phyloP scores from a whole-genome alignment of 1,140 invertebrate genomes.

The Elysia chlorotica region DNA sequence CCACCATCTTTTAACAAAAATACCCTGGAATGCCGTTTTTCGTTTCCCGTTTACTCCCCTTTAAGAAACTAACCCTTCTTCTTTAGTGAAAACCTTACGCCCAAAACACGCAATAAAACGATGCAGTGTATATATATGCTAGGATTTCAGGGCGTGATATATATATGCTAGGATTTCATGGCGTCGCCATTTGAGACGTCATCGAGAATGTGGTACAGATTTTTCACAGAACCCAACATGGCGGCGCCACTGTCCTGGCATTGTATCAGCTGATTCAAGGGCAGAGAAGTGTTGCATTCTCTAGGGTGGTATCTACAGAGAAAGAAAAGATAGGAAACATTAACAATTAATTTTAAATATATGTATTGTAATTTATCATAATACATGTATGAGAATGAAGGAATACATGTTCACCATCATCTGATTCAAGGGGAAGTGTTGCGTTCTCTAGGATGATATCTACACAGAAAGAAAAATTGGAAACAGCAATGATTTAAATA shows the following conservation, averaged over 20 bases:
- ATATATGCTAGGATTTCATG: too few species aligned
- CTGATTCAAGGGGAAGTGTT: background rate
- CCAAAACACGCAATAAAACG: too few species aligned
- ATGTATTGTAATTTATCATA: too few species aligned
- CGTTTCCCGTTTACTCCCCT: too few species aligned
- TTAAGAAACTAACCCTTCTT: too few species aligned
- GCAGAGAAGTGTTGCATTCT: constrained; percentile 5
- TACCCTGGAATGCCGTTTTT: too few species aligned
- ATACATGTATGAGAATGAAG: too few species aligned
- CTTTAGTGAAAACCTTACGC: too few species aligned
- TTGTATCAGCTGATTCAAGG: constrained; percentile 4
- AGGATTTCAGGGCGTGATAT: too few species aligned
- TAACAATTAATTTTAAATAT: background rate
- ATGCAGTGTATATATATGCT: too few species aligned
- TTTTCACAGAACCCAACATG: constrained; percentile 21
- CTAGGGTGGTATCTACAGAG: constrained; percentile 11
- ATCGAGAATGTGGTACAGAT: background rate
- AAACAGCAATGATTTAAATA: background rate
- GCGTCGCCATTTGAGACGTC: constrained; percentile 10
- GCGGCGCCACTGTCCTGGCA: constrained; percentile 16
- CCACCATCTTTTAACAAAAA: too few species aligned
- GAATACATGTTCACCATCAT: too few species aligned
- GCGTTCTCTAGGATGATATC: background rate
- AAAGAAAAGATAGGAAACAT: background rate
- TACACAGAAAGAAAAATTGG: background rate